Conservation (phyloP, 2,888 invertebrate species). For the Psococerastis gibbosa region DNA sequence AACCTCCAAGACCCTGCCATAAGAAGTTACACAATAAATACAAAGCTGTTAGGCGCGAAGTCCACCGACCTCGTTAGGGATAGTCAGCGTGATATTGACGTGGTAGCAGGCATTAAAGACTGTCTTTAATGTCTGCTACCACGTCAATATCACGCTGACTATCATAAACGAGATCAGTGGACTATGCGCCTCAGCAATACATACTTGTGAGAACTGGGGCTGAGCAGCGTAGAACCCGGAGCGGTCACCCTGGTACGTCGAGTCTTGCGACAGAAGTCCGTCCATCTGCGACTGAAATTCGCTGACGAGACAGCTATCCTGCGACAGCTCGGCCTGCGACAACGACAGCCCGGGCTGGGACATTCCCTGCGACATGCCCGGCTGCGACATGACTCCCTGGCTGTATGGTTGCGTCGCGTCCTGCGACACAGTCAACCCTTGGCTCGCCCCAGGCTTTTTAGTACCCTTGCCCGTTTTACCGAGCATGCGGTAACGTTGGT, state of each 20-base stretch:
- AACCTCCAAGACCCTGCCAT: no score
- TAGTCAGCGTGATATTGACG: no score
- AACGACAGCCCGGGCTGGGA: slow-evolving; percentile 46
- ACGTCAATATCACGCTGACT: no score
- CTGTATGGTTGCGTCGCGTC: slow-evolving; percentile 54
- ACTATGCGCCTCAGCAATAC: no score
- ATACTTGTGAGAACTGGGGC: slow-evolving; percentile 18
- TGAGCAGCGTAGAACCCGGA: slow-evolving; percentile 18
- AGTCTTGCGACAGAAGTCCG: slow-evolving; percentile 84
- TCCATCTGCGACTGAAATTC: slow-evolving; percentile 90
- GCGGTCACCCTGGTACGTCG: slow-evolving; percentile 50
- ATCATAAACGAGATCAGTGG: no score
- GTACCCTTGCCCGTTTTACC: slow-evolving; percentile 18
- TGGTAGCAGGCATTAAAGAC: no score
- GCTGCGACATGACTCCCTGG: slow-evolving; percentile 42
- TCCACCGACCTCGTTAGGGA: no score
- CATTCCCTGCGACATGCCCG: slow-evolving; percentile 39
- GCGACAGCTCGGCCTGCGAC: slow-evolving; percentile 53
- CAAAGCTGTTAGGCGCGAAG: no score
- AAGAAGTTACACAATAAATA: no score
- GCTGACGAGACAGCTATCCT: slow-evolving; percentile 63
- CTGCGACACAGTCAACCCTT: slow-evolving; percentile 27
- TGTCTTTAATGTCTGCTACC: no score
- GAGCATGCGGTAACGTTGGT: slow-evolving; percentile 29
- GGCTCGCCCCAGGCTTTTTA: slow-evolving; percentile 22